Base-by-base conservation (phyloP, 2,888 invertebrate genomes). In the Drosophila tripunctata region DNA sequence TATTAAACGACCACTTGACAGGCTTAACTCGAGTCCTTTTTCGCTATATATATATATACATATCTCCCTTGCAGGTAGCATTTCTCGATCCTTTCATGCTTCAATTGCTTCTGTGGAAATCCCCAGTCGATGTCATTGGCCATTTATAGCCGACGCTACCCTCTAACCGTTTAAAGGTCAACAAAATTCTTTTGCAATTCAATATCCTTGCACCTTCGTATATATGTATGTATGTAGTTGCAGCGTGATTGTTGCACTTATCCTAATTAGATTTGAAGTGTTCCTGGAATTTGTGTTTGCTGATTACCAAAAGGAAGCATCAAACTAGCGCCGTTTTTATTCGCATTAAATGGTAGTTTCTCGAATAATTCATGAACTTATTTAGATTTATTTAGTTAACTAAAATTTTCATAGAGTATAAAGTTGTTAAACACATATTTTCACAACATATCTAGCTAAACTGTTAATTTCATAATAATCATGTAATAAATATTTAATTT, bases 261-360 rank as follows among this genome's bases (percentile, higher is more conserved):
- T 71, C 67, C 62, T 72, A 71, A 72, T 72, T 72, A 67, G 71
- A 67, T 67, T 71, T 62, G 54, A 67, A 71, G 71, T 71, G 71
- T 71, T 71, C 67, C 45, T 27, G 64, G 73, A 57, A 57, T 8
- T n/a, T 4, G 10, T 27, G 27, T 27, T 7, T 24, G 24, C 24
- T 24, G 8, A 24, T 8, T 24, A 24, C 8, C 7, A 10, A 8
- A 3, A 5, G 8, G 21, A 12, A 48, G 24, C 17, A 15, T 24
- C n/a, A 1, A 6, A 10, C 7, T 14, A 6, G 7, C 12, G 2
- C 3, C 3, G 22, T 1, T 22, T 22, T n/a, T n/a, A n/a, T n/a
- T n/a, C n/a, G n/a, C n/a, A n/a, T n/a, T n/a, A n/a, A n/a, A n/a
- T n/a, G n/a, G n/a, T n/a, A n/a, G n/a, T n/a, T n/a, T n/a, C n/a